A percentile compares a stretch with the other conserved stretches of the same genome.
Evolutionary conservation across 2,888 invertebrate species (phyloP).

Genomic region (Cerastis leucographa): DNA sequence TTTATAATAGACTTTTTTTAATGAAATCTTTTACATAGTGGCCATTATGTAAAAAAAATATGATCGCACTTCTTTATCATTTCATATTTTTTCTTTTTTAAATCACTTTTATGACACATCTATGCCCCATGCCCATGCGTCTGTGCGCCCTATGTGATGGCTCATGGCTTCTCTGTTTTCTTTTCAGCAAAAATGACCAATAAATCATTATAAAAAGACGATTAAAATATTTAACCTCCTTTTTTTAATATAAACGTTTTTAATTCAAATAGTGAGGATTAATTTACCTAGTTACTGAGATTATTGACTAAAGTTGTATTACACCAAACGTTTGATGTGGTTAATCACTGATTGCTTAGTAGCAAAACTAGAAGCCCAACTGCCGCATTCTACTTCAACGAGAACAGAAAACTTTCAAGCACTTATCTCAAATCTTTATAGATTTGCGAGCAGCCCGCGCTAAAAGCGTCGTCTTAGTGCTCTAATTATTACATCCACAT

Average conservation of each 20-base stretch:
- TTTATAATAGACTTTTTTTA: background rate
- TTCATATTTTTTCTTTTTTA: background rate
- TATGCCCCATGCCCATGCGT: no score
- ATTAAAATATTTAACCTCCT: background rate
- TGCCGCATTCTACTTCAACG: background rate
- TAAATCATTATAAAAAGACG: no score
- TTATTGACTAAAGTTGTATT: background rate
- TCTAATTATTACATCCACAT: conserved; percentile 89
- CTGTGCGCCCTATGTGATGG: background rate
- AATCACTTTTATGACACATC: background rate
- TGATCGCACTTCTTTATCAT: background rate
- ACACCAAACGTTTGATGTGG: background rate
- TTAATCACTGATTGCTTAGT: background rate
- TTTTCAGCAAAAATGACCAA: background rate
- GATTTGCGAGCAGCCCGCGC: conserved; percentile 45
- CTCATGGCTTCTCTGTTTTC: background rate
- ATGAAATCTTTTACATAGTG: background rate
- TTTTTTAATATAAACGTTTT: background rate
- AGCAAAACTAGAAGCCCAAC: background rate
- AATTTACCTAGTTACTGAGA: background rate
- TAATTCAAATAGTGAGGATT: background rate
- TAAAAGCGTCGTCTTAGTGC: conserved; percentile 76
- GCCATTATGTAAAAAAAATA: background rate
- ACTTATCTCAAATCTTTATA: conserved; percentile 39
- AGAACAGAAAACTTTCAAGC: conserved; percentile 16